Percentiles rank a stretch among this genome's conserved stretches.
Conservation (phyloP, 1,140 invertebrate species). For the Dryas iulia region DNA sequence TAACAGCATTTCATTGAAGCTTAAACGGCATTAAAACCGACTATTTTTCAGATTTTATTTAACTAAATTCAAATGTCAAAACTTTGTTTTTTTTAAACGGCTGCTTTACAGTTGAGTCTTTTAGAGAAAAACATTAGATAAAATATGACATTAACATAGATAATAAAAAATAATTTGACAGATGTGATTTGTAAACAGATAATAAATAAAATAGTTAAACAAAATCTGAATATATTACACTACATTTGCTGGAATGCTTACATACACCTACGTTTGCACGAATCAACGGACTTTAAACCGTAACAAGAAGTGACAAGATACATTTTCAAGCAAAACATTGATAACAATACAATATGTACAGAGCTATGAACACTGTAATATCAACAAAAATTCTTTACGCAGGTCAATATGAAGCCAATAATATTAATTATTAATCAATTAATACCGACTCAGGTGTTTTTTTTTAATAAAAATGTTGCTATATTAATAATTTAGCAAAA, state of each 20-base stretch:
- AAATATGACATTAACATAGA: neutral
- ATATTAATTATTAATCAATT: neutral
- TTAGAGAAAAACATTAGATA: too few species aligned
- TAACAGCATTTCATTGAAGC: conserved; percentile 13
- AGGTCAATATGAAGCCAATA: conserved; percentile 41
- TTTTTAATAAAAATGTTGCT: neutral
- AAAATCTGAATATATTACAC: conserved; percentile 34
- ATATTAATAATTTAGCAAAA: neutral
- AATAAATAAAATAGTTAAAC: conserved; percentile 18
- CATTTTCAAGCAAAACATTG: conserved; percentile 36
- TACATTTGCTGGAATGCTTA: conserved; percentile 51
- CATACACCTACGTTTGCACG: conserved; percentile 40
- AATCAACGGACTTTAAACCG: conserved; percentile 27
- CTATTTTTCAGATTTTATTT: conserved; percentile 7
- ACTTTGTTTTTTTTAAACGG: too few species aligned
- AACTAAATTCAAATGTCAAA: neutral
- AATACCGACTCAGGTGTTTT: neutral
- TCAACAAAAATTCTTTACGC: conserved; percentile 42
- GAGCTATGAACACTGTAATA: conserved; percentile 64
- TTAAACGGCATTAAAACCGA: conserved; percentile 6
- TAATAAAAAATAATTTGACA: neutral
- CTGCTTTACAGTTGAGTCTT: too few species aligned
- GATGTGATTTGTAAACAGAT: neutral
- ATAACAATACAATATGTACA: conserved; percentile 45
- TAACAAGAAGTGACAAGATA: conserved; percentile 30